Evolutionary conservation across 2,113 vertebrate species (phyloP).

Genomic region (Casuarius casuarius): DNA sequence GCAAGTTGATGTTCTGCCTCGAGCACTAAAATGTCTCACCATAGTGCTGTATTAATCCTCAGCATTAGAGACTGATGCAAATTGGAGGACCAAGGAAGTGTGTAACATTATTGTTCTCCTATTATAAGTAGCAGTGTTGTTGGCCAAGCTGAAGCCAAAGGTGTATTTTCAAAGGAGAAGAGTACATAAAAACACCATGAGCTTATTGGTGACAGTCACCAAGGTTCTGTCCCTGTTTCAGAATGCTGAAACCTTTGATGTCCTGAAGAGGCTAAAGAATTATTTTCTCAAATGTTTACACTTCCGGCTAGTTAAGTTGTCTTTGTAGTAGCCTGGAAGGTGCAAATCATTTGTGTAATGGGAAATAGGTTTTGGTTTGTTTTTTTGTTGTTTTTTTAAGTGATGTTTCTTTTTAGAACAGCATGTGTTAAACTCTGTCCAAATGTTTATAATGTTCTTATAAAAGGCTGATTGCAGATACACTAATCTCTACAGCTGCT

Average conservation of each 20-base stretch:
- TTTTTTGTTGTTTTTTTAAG: background rate
- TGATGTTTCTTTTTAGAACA: background rate
- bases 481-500: background rate
- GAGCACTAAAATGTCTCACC: background rate
- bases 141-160: background rate
- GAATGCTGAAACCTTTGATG: background rate
- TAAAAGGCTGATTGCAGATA: background rate
- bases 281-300: background rate
- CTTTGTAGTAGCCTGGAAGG: background rate
- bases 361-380: background rate
- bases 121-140: background rate
- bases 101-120: background rate
- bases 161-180: background rate
- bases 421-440: background rate
- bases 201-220: background rate
- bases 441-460: background rate
- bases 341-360: background rate
- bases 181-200: background rate
- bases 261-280: background rate
- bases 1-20: background rate
- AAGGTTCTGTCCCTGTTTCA: background rate
- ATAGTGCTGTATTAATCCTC: fast-evolving
- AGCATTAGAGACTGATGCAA: background rate
- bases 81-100: background rate
- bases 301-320: background rate